Conservation (phyloP, 2,888 invertebrate species). For the Callosobruchus maculatus region DNA sequence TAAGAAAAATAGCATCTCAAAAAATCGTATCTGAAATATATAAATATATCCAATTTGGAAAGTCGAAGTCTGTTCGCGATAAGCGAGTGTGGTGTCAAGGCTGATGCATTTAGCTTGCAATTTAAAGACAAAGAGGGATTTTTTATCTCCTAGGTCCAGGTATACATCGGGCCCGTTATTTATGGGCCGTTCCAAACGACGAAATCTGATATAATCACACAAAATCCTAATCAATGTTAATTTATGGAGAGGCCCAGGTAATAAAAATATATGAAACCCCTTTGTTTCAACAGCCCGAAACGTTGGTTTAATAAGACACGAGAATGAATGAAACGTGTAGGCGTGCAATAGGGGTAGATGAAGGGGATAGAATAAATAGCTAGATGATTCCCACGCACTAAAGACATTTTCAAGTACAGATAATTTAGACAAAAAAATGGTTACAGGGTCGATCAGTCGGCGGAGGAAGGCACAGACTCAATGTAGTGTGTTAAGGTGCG, state of each 20-base stretch:
- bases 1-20: not conserved
- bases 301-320: not conserved
- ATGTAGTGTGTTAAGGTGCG: too few relatives aligned
- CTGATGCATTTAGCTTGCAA: slow-evolving; percentile 21
- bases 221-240: slow-evolving; percentile 51
- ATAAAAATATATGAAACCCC: slow-evolving; percentile 50
- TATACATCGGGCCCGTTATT: slow-evolving; percentile 44
- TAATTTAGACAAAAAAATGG: too few relatives aligned
- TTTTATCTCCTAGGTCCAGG: slow-evolving; percentile 21
- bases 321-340: not conserved
- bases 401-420: too few relatives aligned
- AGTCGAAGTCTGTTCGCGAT: not conserved
- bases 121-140: slow-evolving; percentile 27
- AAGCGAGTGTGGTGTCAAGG: not conserved
- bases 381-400: too few relatives aligned
- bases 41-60: not conserved
- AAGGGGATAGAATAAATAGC: too few relatives aligned
- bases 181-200: slow-evolving; percentile 44
- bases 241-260: slow-evolving; percentile 47
- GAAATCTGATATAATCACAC: slow-evolving; percentile 51
- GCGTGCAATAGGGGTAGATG: not conserved
- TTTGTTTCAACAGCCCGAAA: slow-evolving; percentile 41
- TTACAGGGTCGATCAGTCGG: too few relatives aligned
- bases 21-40: not conserved
- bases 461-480: too few relatives aligned